phyloP scores from a whole-genome alignment of 53 echinoderm and acorn worm species.

The Paracentrotus lividus region DNA sequence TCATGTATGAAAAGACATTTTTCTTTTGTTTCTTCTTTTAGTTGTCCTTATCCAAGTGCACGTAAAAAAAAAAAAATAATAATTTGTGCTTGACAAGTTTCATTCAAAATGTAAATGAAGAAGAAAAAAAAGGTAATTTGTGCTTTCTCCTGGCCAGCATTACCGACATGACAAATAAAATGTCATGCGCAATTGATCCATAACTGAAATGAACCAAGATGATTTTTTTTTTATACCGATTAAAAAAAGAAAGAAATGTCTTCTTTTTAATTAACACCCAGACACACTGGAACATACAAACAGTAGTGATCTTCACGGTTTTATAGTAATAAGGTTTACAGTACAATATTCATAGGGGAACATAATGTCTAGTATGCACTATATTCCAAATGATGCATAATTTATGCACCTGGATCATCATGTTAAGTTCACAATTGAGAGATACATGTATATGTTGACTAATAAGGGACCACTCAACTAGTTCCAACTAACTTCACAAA shows the following conservation, averaged over 20 bases:
- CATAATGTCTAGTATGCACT: not conserved
- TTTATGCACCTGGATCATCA: not conserved
- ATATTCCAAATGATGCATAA: not conserved
- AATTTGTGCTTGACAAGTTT: conserved; percentile 49
- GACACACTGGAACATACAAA: not conserved
- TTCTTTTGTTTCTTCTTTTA: not conserved
- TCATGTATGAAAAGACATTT: not conserved
- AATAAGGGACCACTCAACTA: no score
- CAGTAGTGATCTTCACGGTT: not conserved
- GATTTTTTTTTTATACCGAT: not conserved
- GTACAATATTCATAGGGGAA: not conserved
- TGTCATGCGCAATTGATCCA: not conserved
- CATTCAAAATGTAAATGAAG: not conserved
- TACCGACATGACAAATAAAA: not conserved
- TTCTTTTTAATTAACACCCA: not conserved
- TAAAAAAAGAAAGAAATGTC: not conserved
- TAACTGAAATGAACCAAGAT: not conserved
- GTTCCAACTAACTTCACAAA: no score
- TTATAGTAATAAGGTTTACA: not conserved
- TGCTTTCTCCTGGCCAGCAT: not conserved
- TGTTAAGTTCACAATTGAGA: not conserved
- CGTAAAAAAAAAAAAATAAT: not conserved
- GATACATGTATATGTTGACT: not conserved
- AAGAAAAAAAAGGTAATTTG: not conserved
- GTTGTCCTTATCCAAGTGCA: not conserved